These are phyloP conservation scores for Myodes glareolus DNA, from an alignment of 2,113 vertebrate species.

Conservation along the genomic window DNA sequence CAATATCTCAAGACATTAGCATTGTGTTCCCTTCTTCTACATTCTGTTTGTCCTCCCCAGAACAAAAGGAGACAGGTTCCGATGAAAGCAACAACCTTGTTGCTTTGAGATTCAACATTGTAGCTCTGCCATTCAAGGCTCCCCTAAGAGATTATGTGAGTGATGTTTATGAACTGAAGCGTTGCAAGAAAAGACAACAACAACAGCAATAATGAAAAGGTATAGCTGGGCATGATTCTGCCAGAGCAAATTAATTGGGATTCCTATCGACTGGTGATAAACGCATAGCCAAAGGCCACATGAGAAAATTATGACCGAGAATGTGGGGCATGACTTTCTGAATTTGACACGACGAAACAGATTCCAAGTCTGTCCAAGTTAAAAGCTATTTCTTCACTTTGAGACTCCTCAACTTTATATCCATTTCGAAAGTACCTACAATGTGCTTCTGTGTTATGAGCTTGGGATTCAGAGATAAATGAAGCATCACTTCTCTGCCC, in stretches of 20 bases:
- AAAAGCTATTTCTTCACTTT: neutral
- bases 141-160: neutral
- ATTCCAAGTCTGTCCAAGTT: neutral
- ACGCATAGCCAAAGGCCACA: neutral
- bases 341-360: neutral
- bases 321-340: neutral
- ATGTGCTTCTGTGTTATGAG: neutral
- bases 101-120: neutral
- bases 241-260: neutral
- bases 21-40: neutral
- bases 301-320: neutral
- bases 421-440: neutral
- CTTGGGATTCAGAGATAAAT: neutral
- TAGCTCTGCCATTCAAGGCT: too few species aligned
- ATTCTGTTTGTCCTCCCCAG: neutral
- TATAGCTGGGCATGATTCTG: neutral
- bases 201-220: neutral
- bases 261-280: neutral
- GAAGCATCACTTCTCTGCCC: neutral
- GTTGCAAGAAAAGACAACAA: neutral
- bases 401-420: neutral
- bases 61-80: neutral
- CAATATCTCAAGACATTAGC: neutral
- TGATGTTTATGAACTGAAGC: neutral
- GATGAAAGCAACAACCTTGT: too few species aligned